phyloP scores from a whole-genome alignment of 1,140 invertebrate genomes.

The Matsumurasca onukii region DNA sequence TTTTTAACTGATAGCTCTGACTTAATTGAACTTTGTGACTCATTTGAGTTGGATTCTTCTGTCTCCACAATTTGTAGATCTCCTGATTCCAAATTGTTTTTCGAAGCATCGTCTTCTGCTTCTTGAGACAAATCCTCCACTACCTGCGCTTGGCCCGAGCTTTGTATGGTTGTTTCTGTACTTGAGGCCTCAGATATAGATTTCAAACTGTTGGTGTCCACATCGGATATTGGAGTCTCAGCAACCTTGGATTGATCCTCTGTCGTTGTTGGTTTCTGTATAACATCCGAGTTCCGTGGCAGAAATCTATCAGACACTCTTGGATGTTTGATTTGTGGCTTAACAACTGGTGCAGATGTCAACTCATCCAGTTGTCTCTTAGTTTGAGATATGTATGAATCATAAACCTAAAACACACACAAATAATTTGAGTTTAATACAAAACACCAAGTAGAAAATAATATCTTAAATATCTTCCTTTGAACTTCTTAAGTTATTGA shows the following conservation, averaged over 20 bases:
- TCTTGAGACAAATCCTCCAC: background rate
- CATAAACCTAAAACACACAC: conserved; percentile 49
- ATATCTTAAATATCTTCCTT: too few species aligned
- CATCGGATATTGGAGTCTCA: conserved; percentile 9
- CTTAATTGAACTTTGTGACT: background rate
- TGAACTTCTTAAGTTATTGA: too few species aligned
- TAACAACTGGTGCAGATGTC: conserved; percentile 44
- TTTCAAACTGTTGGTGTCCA: conserved; percentile 27
- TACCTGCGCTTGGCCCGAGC: background rate
- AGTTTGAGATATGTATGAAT: conserved; percentile 52
- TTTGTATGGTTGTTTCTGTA: conserved; percentile 25
- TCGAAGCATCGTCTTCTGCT: conserved; percentile 19
- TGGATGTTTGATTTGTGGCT: conserved; percentile 56
- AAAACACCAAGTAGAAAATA: too few species aligned
- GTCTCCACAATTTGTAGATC: background rate
- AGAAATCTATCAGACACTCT: conserved; percentile 34
- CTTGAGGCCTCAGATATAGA: conserved; percentile 28
- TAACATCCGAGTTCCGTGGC: conserved; percentile 23
- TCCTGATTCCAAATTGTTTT: too few species aligned
- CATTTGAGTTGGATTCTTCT: background rate
- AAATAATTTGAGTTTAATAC: conserved; percentile 1
- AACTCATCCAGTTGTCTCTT: conserved; percentile 51
- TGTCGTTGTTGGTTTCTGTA: conserved; percentile 25
- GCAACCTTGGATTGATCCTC: background rate
- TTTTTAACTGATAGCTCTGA: background rate